Evolutionary conservation across 1,140 invertebrate genomes (phyloP).

Genomic region (Holotrichia oblita): DNA sequence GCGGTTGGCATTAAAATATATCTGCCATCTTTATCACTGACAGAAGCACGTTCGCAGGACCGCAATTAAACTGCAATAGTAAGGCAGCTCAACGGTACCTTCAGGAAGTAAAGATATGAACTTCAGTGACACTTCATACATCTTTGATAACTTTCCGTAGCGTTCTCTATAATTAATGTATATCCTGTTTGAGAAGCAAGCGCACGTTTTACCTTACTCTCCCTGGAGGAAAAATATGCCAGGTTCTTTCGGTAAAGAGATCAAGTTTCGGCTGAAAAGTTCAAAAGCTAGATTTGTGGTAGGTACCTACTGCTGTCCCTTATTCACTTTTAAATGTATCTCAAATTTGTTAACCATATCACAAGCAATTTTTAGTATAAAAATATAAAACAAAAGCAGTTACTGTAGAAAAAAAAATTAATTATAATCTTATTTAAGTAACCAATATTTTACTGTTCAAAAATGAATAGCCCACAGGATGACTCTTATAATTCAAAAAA

Average conservation of each 20-base stretch:
- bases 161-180: constrained; percentile 18
- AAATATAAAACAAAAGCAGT: too few relatives aligned
- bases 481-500: too few relatives aligned
- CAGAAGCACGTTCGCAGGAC: background rate
- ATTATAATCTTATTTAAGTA: too few relatives aligned
- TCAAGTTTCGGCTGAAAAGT: background rate
- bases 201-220: background rate
- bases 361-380: too few relatives aligned
- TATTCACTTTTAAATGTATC: too few relatives aligned
- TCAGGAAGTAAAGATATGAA: constrained; percentile 14
- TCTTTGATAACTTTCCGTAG: constrained; percentile 5
- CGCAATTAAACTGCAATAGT: constrained; percentile 12
- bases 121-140: constrained; percentile 18
- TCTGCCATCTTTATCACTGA: background rate
- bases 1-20: background rate
- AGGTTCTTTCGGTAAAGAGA: background rate
- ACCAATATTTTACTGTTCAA: too few relatives aligned
- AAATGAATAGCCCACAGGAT: too few relatives aligned
- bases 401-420: too few relatives aligned
- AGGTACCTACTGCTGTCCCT: too few relatives aligned
- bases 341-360: too few relatives aligned
- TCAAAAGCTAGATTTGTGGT: background rate
- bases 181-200: background rate
- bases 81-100: background rate
- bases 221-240: too few relatives aligned